Conservation (phyloP, 2,888 invertebrate species). For the Diachrysia chrysitis region DNA sequence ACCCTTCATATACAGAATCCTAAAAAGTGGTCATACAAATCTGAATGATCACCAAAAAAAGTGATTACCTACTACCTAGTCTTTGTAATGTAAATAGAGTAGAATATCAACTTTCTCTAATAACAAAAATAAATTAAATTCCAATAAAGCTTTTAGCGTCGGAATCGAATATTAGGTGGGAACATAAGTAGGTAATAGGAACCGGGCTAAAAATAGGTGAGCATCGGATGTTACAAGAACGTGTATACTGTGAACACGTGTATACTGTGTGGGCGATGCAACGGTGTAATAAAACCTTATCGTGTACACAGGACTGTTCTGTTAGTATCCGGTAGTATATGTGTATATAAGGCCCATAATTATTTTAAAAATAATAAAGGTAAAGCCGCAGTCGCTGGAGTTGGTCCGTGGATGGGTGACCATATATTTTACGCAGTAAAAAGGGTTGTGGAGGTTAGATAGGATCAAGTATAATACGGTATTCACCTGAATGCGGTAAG, state of each 20-base stretch:
- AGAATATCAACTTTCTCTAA: conserved; percentile 13
- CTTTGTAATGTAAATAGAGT: neutral
- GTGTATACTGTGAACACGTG: neutral
- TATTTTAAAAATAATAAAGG: too few relatives aligned
- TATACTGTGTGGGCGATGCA: neutral
- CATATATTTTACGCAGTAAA: too few relatives aligned
- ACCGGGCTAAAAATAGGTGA: neutral
- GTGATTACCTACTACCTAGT: too few relatives aligned
- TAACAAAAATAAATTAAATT: conserved; percentile 28
- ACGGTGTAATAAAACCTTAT: neutral
- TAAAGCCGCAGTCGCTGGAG: too few relatives aligned
- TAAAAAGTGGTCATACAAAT: neutral
- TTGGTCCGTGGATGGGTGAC: too few relatives aligned
- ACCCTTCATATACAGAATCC: too few relatives aligned
- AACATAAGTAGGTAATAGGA: neutral
- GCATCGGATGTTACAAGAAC: neutral
- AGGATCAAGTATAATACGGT: too few relatives aligned
- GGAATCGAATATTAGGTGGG: conserved; percentile 16
- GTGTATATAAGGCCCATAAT: too few relatives aligned
- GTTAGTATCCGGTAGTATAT: too few relatives aligned
- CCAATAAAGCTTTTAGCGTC: conserved; percentile 10
- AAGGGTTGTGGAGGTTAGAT: too few relatives aligned
- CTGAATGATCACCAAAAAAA: neutral
- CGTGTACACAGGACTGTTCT: neutral
- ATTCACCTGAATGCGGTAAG: too few relatives aligned